Percentiles rank a stretch among this genome's conserved stretches.
phyloP scores from a whole-genome alignment of 2,797 vertebrate species.

The Platyrinchus mystaceus region DNA sequence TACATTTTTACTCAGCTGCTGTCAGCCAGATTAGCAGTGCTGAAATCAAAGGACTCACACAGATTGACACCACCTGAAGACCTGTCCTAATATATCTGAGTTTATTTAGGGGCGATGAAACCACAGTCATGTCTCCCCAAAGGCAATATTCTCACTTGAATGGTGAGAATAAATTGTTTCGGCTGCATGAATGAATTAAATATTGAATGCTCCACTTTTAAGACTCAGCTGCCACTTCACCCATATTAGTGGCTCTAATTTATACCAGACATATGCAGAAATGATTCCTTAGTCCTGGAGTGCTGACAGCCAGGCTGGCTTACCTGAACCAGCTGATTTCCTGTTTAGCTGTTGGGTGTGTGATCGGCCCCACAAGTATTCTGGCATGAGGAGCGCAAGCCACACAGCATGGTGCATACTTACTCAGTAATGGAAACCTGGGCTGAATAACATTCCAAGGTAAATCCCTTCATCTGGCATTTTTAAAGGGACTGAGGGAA shows the following conservation, averaged over 20 bases:
- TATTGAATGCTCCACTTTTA: neutral
- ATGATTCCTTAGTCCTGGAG: neutral
- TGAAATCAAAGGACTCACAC: neutral
- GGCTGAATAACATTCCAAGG: neutral
- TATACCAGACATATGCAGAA: neutral
- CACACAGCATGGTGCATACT: neutral
- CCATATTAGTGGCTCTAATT: neutral
- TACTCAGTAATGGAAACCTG: neutral
- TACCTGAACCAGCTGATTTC: neutral
- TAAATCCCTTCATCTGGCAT: neutral
- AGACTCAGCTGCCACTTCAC: neutral
- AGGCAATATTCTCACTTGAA: neutral
- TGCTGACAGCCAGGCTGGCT: neutral
- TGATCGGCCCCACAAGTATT: neutral
- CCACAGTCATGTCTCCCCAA: neutral
- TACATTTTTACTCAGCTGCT: neutral
- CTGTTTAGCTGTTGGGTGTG: neutral
- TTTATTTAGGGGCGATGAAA: neutral
- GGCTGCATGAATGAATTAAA: neutral
- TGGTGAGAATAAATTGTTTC: neutral
- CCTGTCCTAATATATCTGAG: neutral
- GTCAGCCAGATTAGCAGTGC: neutral
- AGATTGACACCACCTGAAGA: slow-evolving; percentile 43
- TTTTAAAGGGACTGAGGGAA: neutral
- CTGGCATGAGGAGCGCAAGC: accelerated